These are phyloP conservation scores for Heliconius melpomene DNA, from an alignment of 1,140 invertebrate species.

Conservation along the genomic window DNA sequence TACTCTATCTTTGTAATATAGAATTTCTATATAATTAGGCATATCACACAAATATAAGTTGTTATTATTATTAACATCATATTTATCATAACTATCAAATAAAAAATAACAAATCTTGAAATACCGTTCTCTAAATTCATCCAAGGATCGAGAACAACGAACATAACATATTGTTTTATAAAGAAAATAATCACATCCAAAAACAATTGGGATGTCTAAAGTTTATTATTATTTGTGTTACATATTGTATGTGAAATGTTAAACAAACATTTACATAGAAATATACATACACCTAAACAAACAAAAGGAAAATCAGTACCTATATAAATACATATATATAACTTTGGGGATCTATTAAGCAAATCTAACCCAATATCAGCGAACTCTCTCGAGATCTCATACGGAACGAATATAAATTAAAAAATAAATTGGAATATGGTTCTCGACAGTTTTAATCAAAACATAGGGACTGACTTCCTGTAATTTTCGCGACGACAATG, in stretches of 20 bases:
- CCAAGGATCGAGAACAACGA: no score
- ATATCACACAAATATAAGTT: no score
- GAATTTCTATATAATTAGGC: no score
- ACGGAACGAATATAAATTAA: conserved; percentile 1
- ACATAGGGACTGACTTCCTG: neutral
- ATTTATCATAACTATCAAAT: no score
- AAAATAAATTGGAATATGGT: conserved; percentile 7
- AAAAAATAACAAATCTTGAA: no score
- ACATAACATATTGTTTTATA: no score
- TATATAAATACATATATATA: neutral
- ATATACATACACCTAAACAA: conserved; percentile 5
- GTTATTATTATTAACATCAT: no score
- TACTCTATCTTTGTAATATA: no score
- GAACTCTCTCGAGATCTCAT: neutral
- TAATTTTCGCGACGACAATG: conserved; percentile 3
- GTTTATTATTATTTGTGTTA: neutral
- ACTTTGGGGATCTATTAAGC: neutral
- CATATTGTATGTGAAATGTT: neutral
- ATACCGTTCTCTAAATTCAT: no score
- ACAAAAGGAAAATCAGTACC: neutral
- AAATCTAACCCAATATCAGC: neutral
- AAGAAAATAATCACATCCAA: neutral
- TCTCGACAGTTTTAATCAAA: conserved; percentile 4
- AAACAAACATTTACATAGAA: neutral
- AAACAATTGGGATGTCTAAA: neutral